Conservation (phyloP, 1,140 invertebrate species). For the Temnothorax longispinosus region DNA sequence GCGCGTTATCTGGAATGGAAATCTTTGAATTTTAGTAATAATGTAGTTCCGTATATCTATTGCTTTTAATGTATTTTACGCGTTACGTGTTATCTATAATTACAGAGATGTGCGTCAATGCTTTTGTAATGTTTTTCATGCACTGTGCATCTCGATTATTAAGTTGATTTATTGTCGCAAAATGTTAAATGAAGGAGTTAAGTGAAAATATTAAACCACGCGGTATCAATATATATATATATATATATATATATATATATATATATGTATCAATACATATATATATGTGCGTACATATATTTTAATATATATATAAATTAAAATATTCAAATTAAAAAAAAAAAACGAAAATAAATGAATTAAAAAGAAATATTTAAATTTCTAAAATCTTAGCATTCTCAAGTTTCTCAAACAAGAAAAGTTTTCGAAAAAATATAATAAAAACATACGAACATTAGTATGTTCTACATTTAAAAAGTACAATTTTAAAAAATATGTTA, state of each 20-base stretch:
- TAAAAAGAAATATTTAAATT: not conserved
- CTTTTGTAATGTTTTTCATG: conserved; percentile 24
- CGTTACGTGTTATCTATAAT: not conserved
- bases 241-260: not conserved
- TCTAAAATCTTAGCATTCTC: not conserved
- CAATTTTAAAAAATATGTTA: conserved; percentile 12
- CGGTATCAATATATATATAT: not conserved
- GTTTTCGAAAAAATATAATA: not conserved
- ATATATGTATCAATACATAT: no score
- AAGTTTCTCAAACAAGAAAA: not conserved
- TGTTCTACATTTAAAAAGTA: not conserved
- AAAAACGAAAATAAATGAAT: not conserved
- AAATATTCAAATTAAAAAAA: not conserved
- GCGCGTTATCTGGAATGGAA: conserved; percentile 1
- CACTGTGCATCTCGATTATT: not conserved
- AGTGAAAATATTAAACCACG: not conserved
- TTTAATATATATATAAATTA: not conserved
- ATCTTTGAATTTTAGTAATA: conserved; percentile 14
- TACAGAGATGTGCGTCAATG: not conserved
- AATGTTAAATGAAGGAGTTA: not conserved
- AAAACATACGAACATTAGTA: not conserved
- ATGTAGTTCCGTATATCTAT: conserved; percentile 19
- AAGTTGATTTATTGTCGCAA: conserved; percentile 11
- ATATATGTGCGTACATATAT: not conserved
- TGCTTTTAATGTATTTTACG: conserved; percentile 13